These are phyloP conservation scores for Rutilus rutilus DNA, from an alignment of 2,113 vertebrate species.

Conservation along the genomic window DNA sequence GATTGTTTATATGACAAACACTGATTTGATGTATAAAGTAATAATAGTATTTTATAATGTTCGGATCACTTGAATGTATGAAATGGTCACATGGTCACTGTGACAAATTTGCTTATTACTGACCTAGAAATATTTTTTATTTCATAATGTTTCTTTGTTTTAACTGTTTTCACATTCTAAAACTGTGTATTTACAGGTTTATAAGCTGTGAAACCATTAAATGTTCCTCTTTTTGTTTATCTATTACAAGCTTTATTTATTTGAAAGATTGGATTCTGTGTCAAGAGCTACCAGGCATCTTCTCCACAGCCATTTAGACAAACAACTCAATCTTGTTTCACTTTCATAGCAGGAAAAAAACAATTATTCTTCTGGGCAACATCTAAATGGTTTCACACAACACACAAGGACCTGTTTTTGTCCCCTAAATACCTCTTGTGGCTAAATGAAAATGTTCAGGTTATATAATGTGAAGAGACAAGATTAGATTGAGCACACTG, in stretches of 20 bases:
- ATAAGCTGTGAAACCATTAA: neutral
- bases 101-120: neutral
- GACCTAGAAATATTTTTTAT: neutral
- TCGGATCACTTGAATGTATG: neutral
- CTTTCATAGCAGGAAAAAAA: neutral
- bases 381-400: slow-evolving; percentile 2
- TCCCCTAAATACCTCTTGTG: neutral
- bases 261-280: slow-evolving; percentile 11
- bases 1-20: neutral
- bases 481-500: too few relatives aligned
- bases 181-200: neutral
- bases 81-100: neutral
- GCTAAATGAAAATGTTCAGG: neutral
- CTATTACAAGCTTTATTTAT: neutral
- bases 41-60: neutral
- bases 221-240: neutral
- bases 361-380: slow-evolving; percentile 10
- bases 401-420: neutral
- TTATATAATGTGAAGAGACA: neutral
- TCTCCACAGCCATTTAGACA: slow-evolving; percentile 16
- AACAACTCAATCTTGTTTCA: neutral
- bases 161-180: neutral
- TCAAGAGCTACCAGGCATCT: neutral
- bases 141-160: neutral
- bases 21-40: neutral